Conservation (phyloP, 2,888 invertebrate genomes). For the Pachliopta kotzebuea region DNA sequence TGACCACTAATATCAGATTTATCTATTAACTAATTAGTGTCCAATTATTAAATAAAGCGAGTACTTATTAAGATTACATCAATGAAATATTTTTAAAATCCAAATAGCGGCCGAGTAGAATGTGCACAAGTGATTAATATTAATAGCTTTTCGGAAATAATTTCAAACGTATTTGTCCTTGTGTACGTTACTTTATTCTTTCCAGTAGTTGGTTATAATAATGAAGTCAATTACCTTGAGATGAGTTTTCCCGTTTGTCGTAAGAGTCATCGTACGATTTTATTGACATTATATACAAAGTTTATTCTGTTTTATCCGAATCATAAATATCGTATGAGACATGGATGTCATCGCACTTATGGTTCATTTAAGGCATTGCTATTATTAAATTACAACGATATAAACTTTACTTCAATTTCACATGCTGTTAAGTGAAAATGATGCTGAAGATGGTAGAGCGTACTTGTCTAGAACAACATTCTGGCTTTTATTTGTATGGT, state of each 20-base stretch:
- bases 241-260: not conserved
- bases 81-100: not conserved
- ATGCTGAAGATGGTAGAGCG: too few relatives aligned
- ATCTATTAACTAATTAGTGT: too few relatives aligned
- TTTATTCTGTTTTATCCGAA: not conserved
- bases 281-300: not conserved
- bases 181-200: not conserved
- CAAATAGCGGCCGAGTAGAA: not conserved
- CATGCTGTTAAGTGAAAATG: too few relatives aligned
- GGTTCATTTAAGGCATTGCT: too few relatives aligned
- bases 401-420: too few relatives aligned
- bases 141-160: not conserved
- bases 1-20: too few relatives aligned
- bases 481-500: too few relatives aligned
- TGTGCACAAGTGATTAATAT: not conserved
- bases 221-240: conserved; percentile 22
- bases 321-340: too few relatives aligned
- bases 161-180: not conserved
- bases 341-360: too few relatives aligned
- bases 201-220: conserved; percentile 11
- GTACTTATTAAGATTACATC: not conserved
- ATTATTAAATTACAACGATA: too few relatives aligned
- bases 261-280: not conserved
- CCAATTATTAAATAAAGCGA: too few relatives aligned
- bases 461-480: too few relatives aligned